phyloP scores from a whole-genome alignment of 2,888 invertebrate species.

The Brachypterus glaber region DNA sequence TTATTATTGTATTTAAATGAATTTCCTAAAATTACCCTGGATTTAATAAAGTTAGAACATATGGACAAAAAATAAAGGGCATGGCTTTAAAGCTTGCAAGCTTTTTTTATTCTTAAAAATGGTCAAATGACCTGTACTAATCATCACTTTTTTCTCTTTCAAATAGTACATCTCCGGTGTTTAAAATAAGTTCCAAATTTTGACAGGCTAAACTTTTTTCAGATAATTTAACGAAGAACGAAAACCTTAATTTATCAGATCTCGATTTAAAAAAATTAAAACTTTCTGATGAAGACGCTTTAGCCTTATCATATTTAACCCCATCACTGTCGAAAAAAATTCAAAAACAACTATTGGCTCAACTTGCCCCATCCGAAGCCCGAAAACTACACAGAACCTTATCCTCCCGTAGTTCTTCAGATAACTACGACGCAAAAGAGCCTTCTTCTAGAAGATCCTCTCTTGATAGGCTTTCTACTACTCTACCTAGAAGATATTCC shows the following conservation, averaged over 20 bases:
- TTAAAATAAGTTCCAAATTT: too few species aligned
- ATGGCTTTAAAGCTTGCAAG: too few species aligned
- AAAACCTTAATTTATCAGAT: conserved; percentile 42
- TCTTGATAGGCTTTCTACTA: conserved; percentile 29
- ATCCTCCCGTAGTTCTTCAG: conserved; percentile 40
- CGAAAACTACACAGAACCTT: conserved; percentile 57
- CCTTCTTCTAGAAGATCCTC: conserved; percentile 19
- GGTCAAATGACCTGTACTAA: too few species aligned
- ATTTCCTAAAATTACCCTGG: too few species aligned
- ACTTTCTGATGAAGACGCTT: conserved; percentile 60
- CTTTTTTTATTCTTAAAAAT: too few species aligned
- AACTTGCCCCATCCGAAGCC: conserved; percentile 60
- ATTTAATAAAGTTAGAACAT: too few species aligned
- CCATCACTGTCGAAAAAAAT: conserved; percentile 62
- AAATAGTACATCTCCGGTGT: too few species aligned
- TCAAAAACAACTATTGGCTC: conserved; percentile 60
- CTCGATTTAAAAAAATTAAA: conserved; percentile 60
- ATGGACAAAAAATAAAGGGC: too few species aligned
- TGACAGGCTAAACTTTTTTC: conserved; percentile 24
- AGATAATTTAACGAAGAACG: conserved; percentile 33
- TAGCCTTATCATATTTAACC: conserved; percentile 58
- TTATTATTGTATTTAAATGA: too few species aligned
- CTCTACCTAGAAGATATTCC: conserved; percentile 40
- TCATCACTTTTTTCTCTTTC: too few species aligned
- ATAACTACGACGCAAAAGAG: conserved; percentile 17